Evolutionary conservation across 2,888 invertebrate genomes (phyloP).

Genomic region (Bruchidius siliquastri): DNA sequence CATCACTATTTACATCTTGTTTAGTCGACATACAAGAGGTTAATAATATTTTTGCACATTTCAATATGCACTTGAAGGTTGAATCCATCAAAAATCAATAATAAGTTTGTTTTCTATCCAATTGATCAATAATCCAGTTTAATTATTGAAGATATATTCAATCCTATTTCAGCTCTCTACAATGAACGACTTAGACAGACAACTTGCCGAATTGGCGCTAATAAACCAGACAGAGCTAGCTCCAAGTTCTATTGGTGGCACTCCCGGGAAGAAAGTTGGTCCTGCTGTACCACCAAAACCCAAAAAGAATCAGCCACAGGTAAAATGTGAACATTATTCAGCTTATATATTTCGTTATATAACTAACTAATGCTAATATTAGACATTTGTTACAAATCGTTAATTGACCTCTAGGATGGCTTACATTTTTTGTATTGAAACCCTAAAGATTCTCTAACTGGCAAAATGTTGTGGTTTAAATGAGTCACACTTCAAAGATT

Average conservation of each 20-base stretch:
- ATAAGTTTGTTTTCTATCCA: constrained; percentile 11
- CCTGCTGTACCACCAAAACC: constrained; percentile 80
- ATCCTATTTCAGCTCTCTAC: not conserved
- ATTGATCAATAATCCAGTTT: not conserved
- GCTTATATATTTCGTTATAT: too few relatives aligned
- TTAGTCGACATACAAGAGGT: constrained; percentile 6
- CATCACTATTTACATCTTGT: not conserved
- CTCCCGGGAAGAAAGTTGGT: constrained; percentile 59
- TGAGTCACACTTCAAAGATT: too few relatives aligned
- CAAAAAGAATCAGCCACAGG: constrained; percentile 59
- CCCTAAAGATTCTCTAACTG: too few relatives aligned
- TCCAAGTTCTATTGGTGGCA: constrained; percentile 38
- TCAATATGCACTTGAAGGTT: constrained; percentile 12
- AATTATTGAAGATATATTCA: not conserved
- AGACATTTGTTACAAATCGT: too few relatives aligned
- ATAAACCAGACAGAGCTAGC: constrained; percentile 49
- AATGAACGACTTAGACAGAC: constrained; percentile 65
- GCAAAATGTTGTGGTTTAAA: too few relatives aligned
- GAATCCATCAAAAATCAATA: constrained; percentile 11
- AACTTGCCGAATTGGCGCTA: constrained; percentile 65
- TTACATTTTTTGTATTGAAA: too few relatives aligned
- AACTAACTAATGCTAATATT: too few relatives aligned
- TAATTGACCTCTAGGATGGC: too few relatives aligned
- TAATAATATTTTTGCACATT: constrained; percentile 7
- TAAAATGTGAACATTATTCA: too few relatives aligned